Evolutionary conservation across 2,888 invertebrate genomes (phyloP).

Genomic region (Ligdia adustata): DNA sequence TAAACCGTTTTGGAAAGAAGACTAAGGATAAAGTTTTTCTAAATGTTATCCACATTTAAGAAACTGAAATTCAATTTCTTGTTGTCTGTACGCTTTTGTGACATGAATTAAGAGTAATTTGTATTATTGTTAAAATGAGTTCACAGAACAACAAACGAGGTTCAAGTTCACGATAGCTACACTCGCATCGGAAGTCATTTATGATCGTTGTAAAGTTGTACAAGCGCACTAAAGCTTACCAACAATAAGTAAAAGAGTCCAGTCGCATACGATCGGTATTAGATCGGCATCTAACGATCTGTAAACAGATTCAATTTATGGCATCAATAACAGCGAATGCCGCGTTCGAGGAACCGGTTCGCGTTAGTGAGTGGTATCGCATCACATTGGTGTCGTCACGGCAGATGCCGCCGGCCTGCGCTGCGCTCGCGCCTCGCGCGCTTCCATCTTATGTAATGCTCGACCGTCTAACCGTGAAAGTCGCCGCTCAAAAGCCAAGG

Average conservation of each 20-base stretch:
- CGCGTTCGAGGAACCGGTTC: conserved; percentile 62
- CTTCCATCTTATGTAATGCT: conserved; percentile 75
- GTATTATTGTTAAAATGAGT: too few relatives aligned
- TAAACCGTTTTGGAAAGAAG: too few relatives aligned
- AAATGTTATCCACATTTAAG: too few relatives aligned
- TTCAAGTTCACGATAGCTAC: conserved; percentile 18
- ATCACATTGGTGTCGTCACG: conserved; percentile 76
- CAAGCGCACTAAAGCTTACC: conserved; percentile 11
- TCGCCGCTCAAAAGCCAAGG: conserved; percentile 83
- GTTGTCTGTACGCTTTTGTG: too few relatives aligned
- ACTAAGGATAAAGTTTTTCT: too few relatives aligned
- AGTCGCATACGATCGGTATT: conserved; percentile 32
- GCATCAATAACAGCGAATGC: conserved; percentile 30
- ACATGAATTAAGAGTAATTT: too few relatives aligned
- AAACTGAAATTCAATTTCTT: too few relatives aligned
- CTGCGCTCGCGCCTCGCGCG: too few relatives aligned
- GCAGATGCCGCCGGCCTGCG: conserved; percentile 47
- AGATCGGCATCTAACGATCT: conserved; percentile 33
- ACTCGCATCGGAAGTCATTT: conserved; percentile 12
- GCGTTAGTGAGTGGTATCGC: conserved; percentile 62
- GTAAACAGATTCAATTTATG: conserved; percentile 37
- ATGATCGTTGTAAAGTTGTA: conserved; percentile 8
- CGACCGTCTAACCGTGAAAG: conserved; percentile 83
- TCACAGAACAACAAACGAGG: conserved; percentile 9
- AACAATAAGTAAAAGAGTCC: conserved; percentile 33